A percentile compares a stretch with the other conserved stretches of the same genome.
phyloP scores from a whole-genome alignment of 2,113 vertebrate species.

The Apeltes quadracus region DNA sequence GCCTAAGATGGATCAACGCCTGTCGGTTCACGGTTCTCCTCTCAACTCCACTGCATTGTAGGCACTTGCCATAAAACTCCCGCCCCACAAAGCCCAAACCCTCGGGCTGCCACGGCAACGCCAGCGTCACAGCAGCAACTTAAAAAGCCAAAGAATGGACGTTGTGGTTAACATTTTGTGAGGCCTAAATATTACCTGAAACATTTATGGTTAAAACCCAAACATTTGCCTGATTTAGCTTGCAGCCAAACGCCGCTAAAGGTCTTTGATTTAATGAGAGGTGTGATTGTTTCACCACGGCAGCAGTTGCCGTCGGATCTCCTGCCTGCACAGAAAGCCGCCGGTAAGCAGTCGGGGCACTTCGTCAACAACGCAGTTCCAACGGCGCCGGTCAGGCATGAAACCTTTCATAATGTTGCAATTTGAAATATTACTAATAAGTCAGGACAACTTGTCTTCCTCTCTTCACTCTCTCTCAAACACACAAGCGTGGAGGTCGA shows the following conservation, averaged over 20 bases:
- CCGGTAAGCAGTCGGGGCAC: background rate
- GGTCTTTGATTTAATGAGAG: background rate
- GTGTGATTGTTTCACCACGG: background rate
- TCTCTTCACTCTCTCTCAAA: background rate
- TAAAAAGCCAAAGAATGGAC: conserved; percentile 18
- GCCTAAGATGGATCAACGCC: conserved; percentile 61
- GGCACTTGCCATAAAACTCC: conserved; percentile 52
- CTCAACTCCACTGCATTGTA: conserved; percentile 50
- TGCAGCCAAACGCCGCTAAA: background rate
- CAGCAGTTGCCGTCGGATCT: background rate
- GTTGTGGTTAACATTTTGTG: background rate
- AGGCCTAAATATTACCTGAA: background rate
- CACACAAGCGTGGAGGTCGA: background rate
- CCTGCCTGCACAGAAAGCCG: background rate
- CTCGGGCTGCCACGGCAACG: conserved; percentile 21
- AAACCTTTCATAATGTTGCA: background rate
- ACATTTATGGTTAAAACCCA: background rate
- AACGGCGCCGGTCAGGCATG: background rate
- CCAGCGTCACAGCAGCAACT: conserved; percentile 33
- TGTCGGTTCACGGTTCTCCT: conserved; percentile 57
- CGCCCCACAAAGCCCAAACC: conserved; percentile 24
- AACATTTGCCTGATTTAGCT: background rate
- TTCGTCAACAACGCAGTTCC: background rate
- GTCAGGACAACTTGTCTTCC: background rate
- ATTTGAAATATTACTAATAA: too few relatives aligned